phyloP scores from a whole-genome alignment of 2,888 invertebrate species.

The Capitulum mitella region DNA sequence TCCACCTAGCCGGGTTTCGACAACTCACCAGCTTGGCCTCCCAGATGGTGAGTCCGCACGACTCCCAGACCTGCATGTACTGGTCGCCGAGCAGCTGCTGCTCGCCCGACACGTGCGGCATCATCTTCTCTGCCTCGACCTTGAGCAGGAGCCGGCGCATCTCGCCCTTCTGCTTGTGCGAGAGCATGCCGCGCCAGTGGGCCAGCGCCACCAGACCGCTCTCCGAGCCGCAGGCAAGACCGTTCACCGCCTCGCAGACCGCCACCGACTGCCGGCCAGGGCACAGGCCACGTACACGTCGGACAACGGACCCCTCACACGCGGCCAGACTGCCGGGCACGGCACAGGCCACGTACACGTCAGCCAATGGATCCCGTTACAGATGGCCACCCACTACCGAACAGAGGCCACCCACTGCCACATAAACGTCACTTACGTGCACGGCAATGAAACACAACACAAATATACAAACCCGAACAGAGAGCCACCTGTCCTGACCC shows the following conservation, averaged over 20 bases:
- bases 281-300: too few species aligned
- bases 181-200: neutral
- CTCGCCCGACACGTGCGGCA: neutral
- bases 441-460: too few species aligned
- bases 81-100: neutral
- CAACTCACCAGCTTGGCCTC: constrained; percentile 10
- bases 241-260: neutral
- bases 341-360: too few species aligned
- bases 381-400: too few species aligned
- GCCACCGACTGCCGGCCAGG: neutral
- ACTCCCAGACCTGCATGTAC: neutral
- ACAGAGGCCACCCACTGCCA: too few species aligned
- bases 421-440: too few species aligned
- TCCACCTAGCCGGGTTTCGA: too few species aligned
- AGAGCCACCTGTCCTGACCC: too few species aligned
- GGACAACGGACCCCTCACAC: too few species aligned
- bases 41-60: neutral
- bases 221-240: neutral
- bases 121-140: neutral
- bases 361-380: too few species aligned
- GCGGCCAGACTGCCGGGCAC: too few species aligned
- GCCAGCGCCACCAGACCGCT: neutral
- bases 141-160: neutral
- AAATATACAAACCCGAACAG: too few species aligned
- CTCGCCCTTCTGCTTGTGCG: constrained; percentile 4